A percentile compares a stretch with the other conserved stretches of the same genome.
Conservation (phyloP, 2,113 vertebrate genomes). For the Ranitomeya imitator region DNA sequence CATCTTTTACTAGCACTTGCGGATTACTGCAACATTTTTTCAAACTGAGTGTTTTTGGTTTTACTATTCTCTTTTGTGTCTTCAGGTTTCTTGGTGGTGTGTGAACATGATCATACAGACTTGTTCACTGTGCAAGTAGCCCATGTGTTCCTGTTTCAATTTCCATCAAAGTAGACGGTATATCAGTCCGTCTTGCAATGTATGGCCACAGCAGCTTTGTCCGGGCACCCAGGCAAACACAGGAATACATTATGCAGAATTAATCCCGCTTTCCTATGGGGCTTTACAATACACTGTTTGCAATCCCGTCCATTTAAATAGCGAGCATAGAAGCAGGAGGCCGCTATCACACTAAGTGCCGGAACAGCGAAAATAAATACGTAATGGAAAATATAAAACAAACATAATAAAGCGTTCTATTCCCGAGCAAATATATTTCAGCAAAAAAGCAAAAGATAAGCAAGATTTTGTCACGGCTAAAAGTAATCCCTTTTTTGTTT, state of each 20-base stretch:
- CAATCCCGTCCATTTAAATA: conserved; percentile 15
- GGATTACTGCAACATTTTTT: too few species aligned
- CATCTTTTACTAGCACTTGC: too few species aligned
- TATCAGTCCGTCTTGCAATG: not conserved
- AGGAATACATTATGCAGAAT: not conserved
- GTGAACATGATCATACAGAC: too few species aligned
- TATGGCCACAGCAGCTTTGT: not conserved
- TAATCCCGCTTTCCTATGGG: conserved; percentile 5
- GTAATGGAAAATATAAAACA: conserved; percentile 35
- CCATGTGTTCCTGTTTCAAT: too few species aligned
- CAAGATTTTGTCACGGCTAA: conserved; percentile 40
- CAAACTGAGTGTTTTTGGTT: too few species aligned
- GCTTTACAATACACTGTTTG: not conserved
- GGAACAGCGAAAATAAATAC: conserved; percentile 8
- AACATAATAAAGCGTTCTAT: conserved; percentile 26
- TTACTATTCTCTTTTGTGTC: too few species aligned
- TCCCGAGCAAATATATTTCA: conserved; percentile 35
- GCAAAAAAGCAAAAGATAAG: conserved; percentile 32
- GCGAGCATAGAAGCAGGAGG: not conserved
- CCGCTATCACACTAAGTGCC: not conserved
- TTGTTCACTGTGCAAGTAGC: too few species aligned
- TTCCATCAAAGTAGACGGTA: not conserved
- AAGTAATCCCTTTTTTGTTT: conserved; percentile 39
- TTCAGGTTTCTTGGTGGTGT: too few species aligned
- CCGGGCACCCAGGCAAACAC: not conserved